phyloP scores from a whole-genome alignment of 2,113 vertebrate species.

The Eulacestoma nigropectus region DNA sequence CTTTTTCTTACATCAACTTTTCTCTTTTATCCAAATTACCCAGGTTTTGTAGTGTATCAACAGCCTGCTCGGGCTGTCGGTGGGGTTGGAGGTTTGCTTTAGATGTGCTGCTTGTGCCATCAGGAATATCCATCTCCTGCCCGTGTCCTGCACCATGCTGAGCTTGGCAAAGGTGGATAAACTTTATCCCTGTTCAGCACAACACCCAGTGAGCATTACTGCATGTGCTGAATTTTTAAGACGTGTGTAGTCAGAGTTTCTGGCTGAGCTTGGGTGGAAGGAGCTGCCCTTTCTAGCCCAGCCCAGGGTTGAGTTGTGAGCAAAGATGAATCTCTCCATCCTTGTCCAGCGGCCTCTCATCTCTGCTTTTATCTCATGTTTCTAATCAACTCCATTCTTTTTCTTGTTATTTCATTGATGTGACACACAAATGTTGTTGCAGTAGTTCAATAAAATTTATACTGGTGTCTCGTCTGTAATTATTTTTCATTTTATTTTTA shows the following conservation, averaged over 20 bases:
- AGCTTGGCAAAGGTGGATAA: not conserved
- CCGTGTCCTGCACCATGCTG: accelerated
- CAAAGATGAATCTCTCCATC: not conserved
- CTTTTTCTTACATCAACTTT: not conserved
- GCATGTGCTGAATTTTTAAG: not conserved
- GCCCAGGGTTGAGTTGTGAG: not conserved
- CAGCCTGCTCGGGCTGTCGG: not conserved
- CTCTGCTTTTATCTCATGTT: not conserved
- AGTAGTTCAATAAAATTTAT: slow-evolving; percentile 34
- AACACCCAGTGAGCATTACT: not conserved
- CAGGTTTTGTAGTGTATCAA: not conserved
- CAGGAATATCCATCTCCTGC: not conserved
- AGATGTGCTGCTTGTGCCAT: not conserved
- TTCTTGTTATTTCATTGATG: not conserved
- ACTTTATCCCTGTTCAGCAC: not conserved
- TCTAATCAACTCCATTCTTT: not conserved
- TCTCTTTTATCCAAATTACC: not conserved
- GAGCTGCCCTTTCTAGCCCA: not conserved
- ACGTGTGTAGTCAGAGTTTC: not conserved
- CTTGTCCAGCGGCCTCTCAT: not conserved
- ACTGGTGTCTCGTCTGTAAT: slow-evolving; percentile 18
- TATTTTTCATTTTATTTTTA: slow-evolving; percentile 41
- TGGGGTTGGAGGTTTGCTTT: not conserved
- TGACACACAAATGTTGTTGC: not conserved
- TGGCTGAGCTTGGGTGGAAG: not conserved